Conservation (phyloP, 2,113 vertebrate species). For the Chelonoidis abingdonii region DNA sequence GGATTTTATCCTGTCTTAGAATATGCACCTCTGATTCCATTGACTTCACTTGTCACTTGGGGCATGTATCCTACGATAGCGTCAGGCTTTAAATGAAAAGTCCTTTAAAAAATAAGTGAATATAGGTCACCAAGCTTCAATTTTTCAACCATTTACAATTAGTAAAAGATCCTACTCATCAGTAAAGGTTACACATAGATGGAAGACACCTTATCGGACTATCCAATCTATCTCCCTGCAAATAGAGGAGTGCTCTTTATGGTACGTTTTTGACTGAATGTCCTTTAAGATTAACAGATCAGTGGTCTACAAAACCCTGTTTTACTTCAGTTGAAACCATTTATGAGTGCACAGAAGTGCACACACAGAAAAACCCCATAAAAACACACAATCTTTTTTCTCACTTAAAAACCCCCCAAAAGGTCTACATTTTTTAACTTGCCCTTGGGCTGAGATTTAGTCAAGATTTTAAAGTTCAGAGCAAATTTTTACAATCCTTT, state of each 20-base stretch:
- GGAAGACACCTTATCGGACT: neutral
- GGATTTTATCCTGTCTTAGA: neutral
- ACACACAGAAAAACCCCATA: neutral
- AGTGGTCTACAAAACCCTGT: neutral
- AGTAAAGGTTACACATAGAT: neutral
- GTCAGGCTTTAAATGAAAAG: neutral
- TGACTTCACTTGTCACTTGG: neutral
- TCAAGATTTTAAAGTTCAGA: neutral
- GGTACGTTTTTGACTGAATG: neutral
- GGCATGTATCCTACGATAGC: neutral
- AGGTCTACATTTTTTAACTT: neutral
- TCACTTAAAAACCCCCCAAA: neutral
- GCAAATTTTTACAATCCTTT: neutral
- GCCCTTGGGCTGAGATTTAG: neutral
- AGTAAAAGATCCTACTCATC: neutral
- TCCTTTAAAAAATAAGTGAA: neutral
- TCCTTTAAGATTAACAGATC: neutral
- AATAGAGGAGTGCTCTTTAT: neutral
- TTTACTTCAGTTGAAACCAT: neutral
- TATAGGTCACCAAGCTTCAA: neutral
- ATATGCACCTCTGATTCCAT: neutral
- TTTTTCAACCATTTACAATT: constrained; percentile 23
- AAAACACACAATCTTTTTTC: neutral
- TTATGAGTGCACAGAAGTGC: neutral
- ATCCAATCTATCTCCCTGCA: neutral